These are phyloP conservation scores for Formicarius rufipectus DNA, from an alignment of 2,113 vertebrate species.

Conservation along the genomic window DNA sequence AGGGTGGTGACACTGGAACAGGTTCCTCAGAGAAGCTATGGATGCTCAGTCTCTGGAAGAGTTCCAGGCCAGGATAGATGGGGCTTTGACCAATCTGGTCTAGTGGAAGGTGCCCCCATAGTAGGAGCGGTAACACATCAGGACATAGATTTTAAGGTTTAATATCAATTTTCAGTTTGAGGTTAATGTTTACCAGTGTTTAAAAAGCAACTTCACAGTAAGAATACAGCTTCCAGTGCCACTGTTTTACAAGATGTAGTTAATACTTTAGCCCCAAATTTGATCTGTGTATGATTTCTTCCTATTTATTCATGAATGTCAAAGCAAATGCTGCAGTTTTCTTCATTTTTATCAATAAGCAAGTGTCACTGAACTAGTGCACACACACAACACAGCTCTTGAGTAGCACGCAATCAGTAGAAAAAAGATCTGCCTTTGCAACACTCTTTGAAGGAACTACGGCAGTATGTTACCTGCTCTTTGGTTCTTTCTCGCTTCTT, in stretches of 20 bases:
- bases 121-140: background rate
- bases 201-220: background rate
- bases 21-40: background rate
- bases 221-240: background rate
- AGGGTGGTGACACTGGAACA: background rate
- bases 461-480: constrained; percentile 76
- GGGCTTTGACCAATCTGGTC: background rate
- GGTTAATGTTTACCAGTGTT: background rate
- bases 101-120: background rate
- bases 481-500: constrained; percentile 75
- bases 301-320: background rate
- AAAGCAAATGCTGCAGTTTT: background rate
- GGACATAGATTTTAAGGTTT: background rate
- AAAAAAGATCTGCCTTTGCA: background rate
- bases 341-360: background rate
- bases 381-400: background rate
- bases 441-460: background rate
- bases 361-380: background rate
- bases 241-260: background rate
- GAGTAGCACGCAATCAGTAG: background rate
- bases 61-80: background rate
- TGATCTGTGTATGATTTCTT: background rate
- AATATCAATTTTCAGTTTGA: background rate
- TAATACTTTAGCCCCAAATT: background rate
- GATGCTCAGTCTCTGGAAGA: background rate